Conservation (phyloP, 2,888 invertebrate species). For the Macrophya alboannulata region DNA sequence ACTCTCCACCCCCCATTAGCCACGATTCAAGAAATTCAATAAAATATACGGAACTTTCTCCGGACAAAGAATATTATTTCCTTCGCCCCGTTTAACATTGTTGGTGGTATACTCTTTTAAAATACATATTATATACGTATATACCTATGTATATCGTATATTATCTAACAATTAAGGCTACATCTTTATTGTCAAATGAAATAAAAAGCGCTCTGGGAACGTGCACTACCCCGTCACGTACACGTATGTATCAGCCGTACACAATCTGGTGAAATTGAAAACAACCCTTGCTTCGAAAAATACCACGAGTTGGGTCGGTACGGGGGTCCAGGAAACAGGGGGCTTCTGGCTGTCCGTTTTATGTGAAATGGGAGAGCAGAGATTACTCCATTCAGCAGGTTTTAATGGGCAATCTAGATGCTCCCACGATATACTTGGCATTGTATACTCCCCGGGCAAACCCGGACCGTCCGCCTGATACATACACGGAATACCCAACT, state of each 20-base stretch:
- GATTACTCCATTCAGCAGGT: conserved; percentile 69
- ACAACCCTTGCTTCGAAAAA: conserved; percentile 67
- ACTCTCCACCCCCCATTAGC: conserved; percentile 1
- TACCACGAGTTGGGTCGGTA: conserved; percentile 32
- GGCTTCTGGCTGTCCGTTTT: conserved; percentile 46
- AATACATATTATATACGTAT: neutral
- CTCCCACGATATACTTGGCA: conserved; percentile 54
- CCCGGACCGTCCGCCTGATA: conserved; percentile 36
- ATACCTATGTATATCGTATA: neutral
- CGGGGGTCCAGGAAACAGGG: conserved; percentile 47
- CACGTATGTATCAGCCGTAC: conserved; percentile 56
- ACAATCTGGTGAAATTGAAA: conserved; percentile 72
- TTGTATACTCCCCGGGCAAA: conserved; percentile 37
- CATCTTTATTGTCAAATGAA: neutral
- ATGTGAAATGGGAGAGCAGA: conserved; percentile 58
- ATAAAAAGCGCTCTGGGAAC: neutral
- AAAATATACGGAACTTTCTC: neutral
- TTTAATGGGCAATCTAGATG: conserved; percentile 71
- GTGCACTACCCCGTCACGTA: neutral
- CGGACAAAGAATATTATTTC: conserved; percentile 1
- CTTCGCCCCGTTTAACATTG: neutral
- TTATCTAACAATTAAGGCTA: neutral
- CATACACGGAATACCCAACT: conserved; percentile 7
- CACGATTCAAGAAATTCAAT: neutral
- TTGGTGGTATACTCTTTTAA: neutral